Evolutionary conservation across 2,113 vertebrate species (phyloP).

Genomic region (Formicarius rufipectus): DNA sequence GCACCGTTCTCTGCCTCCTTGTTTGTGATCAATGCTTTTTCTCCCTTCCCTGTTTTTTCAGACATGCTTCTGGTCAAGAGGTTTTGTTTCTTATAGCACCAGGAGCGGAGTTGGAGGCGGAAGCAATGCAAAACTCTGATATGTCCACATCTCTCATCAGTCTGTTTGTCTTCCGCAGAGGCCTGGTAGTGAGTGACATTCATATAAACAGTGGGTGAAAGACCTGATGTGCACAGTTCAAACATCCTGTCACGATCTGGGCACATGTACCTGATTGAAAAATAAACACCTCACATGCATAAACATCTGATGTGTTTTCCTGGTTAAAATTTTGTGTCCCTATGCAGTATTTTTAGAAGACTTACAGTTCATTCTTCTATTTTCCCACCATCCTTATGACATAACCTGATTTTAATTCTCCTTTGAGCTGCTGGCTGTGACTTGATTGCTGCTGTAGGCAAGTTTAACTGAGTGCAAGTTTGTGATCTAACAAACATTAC

Average conservation of each 20-base stretch:
- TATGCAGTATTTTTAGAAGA: background rate
- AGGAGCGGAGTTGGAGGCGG: background rate
- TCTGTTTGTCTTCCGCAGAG: slow-evolving; percentile 60
- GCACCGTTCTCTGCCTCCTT: background rate
- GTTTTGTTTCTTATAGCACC: background rate
- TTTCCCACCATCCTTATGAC: background rate
- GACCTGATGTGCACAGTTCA: slow-evolving; percentile 59
- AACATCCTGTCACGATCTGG: slow-evolving; percentile 64
- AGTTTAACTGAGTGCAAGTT: background rate
- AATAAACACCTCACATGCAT: slow-evolving; percentile 50
- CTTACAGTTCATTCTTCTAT: background rate
- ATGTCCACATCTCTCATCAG: slow-evolving; percentile 39
- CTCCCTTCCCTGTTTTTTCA: background rate
- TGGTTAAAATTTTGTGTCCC: background rate
- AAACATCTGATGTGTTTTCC: slow-evolving; percentile 32
- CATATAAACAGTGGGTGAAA: slow-evolving; percentile 57
- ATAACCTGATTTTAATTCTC: background rate
- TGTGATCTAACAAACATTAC: background rate
- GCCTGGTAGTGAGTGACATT: slow-evolving; percentile 59
- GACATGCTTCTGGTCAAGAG: background rate
- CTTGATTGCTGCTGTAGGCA: background rate
- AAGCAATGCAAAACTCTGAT: slow-evolving; percentile 46
- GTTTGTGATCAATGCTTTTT: background rate
- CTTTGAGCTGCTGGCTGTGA: background rate
- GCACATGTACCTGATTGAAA: slow-evolving; percentile 47